Evolutionary conservation across 2,797 vertebrate species (phyloP).

Genomic region (Carapus acus): DNA sequence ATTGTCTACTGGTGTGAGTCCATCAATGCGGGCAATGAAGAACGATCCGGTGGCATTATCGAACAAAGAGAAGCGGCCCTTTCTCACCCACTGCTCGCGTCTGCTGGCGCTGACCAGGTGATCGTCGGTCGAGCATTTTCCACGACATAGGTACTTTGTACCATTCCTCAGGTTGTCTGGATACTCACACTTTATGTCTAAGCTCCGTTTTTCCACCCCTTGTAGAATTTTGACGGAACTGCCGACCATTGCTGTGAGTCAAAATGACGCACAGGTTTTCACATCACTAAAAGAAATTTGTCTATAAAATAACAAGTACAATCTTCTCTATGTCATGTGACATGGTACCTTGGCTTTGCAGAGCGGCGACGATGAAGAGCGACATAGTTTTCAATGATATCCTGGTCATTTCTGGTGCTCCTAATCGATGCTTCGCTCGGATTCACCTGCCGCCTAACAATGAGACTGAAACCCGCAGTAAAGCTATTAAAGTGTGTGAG

Average conservation of each 20-base stretch:
- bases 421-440: constrained; percentile 4
- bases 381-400: constrained; percentile 25
- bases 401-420: constrained; percentile 20
- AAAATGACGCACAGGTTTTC: constrained; percentile 7
- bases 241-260: constrained; percentile 29
- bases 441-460: constrained; percentile 1
- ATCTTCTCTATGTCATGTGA: too few species aligned
- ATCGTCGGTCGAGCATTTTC: not conserved
- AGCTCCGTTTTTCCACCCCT: constrained; percentile 28
- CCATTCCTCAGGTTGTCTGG: not conserved
- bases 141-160: constrained; percentile 33
- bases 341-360: constrained; percentile 56
- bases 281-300: too few species aligned
- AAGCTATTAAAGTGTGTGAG: not conserved
- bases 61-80: constrained; percentile 39
- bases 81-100: constrained; percentile 13
- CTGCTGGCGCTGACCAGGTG: constrained; percentile 12
- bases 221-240: constrained; percentile 6
- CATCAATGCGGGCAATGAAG: constrained; percentile 35
- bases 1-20: constrained; percentile 31
- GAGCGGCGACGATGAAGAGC: constrained; percentile 13
- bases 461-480: not conserved
- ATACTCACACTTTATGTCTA: constrained; percentile 47
- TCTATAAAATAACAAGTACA: too few species aligned
- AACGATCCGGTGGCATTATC: constrained; percentile 48